These are phyloP conservation scores for Anoplophora glabripennis DNA, from an alignment of 1,140 invertebrate genomes.

Conservation along the genomic window DNA sequence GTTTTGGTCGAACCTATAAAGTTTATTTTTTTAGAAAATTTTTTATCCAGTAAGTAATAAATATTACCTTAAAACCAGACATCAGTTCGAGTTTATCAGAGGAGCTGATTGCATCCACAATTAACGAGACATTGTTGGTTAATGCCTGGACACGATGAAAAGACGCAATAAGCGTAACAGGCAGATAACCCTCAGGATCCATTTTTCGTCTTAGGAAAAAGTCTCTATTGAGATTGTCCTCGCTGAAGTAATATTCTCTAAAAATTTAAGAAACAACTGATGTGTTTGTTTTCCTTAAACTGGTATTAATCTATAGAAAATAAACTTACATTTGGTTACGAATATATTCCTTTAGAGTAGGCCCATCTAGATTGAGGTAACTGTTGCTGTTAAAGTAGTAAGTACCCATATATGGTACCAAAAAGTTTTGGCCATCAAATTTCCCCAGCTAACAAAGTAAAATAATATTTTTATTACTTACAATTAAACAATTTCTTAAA, in stretches of 20 bases:
- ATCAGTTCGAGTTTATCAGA: conserved; percentile 82
- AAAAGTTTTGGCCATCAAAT: conserved; percentile 36
- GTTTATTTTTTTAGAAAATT: background rate
- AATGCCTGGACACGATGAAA: conserved; percentile 91
- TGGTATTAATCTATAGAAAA: background rate
- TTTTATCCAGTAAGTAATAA: background rate
- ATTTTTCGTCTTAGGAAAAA: conserved; percentile 97
- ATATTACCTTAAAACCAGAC: conserved; percentile 68
- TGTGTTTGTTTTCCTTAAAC: background rate
- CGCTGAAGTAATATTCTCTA: conserved; percentile 99
- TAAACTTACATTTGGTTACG: conserved; percentile 78
- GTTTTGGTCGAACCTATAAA: conserved; percentile 71
- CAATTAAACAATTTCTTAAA: background rate
- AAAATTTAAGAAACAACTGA: conserved; percentile 45
- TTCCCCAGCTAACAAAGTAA: conserved; percentile 15
- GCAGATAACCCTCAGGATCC: conserved; percentile 90
- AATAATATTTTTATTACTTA: background rate
- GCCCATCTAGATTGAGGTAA: conserved; percentile 55
- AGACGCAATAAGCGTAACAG: conserved; percentile 88
- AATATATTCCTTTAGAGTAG: conserved; percentile 71
- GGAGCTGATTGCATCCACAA: conserved; percentile 77
- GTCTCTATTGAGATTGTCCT: conserved; percentile 93
- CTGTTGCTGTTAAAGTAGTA: conserved; percentile 57
- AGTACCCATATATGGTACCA: conserved; percentile 64
- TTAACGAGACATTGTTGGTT: conserved; percentile 78